These are phyloP conservation scores for Iselma pallidipennis DNA, from an alignment of 2,888 invertebrate species.

Conservation along the genomic window DNA sequence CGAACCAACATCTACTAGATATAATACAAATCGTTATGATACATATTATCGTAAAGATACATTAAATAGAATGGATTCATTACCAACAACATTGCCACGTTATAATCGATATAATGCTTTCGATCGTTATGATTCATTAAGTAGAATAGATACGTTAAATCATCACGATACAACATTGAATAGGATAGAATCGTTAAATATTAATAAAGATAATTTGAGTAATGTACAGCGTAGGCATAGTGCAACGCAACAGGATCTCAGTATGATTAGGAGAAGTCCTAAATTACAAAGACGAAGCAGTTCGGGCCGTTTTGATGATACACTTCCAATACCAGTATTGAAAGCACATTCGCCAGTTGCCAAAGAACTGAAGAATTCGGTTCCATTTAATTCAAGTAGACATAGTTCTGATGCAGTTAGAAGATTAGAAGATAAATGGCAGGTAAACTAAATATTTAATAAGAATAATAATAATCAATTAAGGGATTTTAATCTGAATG, in stretches of 20 bases:
- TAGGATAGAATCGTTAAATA: slow-evolving; percentile 62
- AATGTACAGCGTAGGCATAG: slow-evolving; percentile 58
- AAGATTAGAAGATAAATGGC: slow-evolving; percentile 59
- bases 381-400: slow-evolving; percentile 50
- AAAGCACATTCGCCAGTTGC: slow-evolving; percentile 58
- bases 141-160: slow-evolving; percentile 58
- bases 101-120: slow-evolving; percentile 35
- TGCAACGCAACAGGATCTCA: slow-evolving; percentile 61
- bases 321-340: slow-evolving; percentile 66
- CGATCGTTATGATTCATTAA: slow-evolving; percentile 55
- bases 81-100: slow-evolving; percentile 20
- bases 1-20: slow-evolving; percentile 43
- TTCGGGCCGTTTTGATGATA: slow-evolving; percentile 60
- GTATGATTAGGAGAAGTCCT: slow-evolving; percentile 58
- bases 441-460: slow-evolving; percentile 46
- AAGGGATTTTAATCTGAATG: background rate
- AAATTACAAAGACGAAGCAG: slow-evolving; percentile 59
- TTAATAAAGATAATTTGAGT: slow-evolving; percentile 56
- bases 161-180: slow-evolving; percentile 57
- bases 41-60: slow-evolving; percentile 37
- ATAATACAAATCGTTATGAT: slow-evolving; percentile 27
- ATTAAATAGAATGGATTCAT: slow-evolving; percentile 41
- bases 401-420: slow-evolving; percentile 47
- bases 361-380: slow-evolving; percentile 52
- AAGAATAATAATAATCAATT: background rate